Percentiles rank a stretch among this genome's conserved stretches.
These are phyloP conservation scores for Platysteira castanea DNA, from an alignment of 2,113 vertebrate genomes.

Conservation along the genomic window DNA sequence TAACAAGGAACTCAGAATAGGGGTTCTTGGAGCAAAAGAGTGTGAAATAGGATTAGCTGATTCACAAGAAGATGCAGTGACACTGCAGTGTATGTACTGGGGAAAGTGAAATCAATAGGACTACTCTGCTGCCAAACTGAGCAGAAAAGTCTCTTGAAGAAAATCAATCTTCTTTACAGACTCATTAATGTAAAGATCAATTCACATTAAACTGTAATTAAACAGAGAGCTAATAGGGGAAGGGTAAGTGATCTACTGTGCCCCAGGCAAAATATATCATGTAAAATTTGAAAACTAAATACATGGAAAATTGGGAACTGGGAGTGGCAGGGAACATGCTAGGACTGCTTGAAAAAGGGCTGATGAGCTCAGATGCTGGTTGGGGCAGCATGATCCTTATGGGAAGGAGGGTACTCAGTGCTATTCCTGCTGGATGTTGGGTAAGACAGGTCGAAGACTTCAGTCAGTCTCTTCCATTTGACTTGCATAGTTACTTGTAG, in stretches of 20 bases:
- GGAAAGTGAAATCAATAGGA: slow-evolving; percentile 57
- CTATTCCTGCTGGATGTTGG: background rate
- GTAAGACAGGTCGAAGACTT: background rate
- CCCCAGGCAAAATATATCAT: background rate
- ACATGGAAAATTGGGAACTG: background rate
- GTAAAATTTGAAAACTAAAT: background rate
- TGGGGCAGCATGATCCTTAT: background rate
- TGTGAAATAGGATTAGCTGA: slow-evolving; percentile 69
- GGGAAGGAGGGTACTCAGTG: background rate
- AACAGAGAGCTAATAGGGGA: slow-evolving; percentile 44
- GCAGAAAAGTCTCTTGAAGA: slow-evolving; percentile 43
- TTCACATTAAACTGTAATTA: slow-evolving; percentile 69
- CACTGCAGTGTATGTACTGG: background rate
- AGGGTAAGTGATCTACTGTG: background rate
- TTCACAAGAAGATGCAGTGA: slow-evolving; percentile 35
- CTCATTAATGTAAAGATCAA: slow-evolving; percentile 64
- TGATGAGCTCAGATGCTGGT: background rate
- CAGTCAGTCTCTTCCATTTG: background rate
- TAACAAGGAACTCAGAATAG: background rate
- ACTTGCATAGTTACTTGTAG: background rate
- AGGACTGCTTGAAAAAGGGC: background rate
- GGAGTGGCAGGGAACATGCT: background rate
- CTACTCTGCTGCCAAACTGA: slow-evolving; percentile 45
- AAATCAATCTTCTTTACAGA: slow-evolving; percentile 66
- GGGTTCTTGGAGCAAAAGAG: slow-evolving; percentile 30